Evolutionary conservation across 2,797 vertebrate species (phyloP).

Genomic region (Sorex maritimensis): DNA sequence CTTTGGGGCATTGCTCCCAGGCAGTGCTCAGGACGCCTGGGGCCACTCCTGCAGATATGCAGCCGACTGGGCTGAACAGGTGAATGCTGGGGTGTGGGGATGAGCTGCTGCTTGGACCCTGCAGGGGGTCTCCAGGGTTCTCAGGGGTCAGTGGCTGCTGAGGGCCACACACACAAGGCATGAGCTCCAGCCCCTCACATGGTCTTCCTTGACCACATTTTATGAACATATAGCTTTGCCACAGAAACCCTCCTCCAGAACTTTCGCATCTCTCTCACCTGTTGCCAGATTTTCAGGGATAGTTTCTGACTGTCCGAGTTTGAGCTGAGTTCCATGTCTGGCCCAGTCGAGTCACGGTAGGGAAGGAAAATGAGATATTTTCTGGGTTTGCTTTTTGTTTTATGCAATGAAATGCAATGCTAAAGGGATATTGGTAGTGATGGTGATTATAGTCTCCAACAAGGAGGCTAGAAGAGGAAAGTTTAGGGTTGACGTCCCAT

Average conservation of each 20-base stretch:
- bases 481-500: not conserved
- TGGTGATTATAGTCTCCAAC: not conserved
- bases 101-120: no score
- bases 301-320: not conserved
- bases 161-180: no score
- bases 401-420: not conserved
- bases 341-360: not conserved
- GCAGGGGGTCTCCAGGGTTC: no score
- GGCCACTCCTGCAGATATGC: no score
- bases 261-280: not conserved
- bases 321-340: not conserved
- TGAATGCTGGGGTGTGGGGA: no score
- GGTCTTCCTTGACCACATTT: no score
- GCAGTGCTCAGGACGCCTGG: no score
- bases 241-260: not conserved
- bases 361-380: not conserved
- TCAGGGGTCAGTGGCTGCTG: no score
- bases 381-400: not conserved
- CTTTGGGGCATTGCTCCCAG: no score
- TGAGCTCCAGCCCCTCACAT: no score
- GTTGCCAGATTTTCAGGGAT: not conserved
- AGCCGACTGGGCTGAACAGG: no score
- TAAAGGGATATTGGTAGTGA: not conserved
- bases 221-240: not conserved
- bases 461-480: not conserved